Evolutionary conservation across 2,797 vertebrate species (phyloP).

Genomic region (Esox lucius): DNA sequence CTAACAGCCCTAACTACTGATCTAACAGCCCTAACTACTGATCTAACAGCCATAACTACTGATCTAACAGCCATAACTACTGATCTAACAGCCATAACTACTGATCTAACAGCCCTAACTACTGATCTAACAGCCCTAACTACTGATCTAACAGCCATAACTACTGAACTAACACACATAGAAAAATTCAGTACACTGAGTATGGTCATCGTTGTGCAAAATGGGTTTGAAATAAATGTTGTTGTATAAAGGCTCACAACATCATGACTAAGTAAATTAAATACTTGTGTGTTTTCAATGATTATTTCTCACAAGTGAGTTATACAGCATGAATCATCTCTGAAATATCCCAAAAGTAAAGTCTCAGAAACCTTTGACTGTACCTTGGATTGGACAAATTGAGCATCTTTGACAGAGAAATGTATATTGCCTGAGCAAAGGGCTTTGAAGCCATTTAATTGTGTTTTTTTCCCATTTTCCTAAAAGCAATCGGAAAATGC

Average conservation of each 20-base stretch:
- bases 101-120: background rate
- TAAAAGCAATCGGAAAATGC: background rate
- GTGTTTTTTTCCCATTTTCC: background rate
- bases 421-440: background rate
- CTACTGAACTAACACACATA: background rate
- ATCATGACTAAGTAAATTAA: background rate
- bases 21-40: background rate
- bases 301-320: background rate
- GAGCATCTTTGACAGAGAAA: background rate
- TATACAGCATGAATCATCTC: background rate
- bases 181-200: background rate
- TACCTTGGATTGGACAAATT: background rate
- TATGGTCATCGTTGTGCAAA: background rate
- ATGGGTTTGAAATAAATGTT: background rate
- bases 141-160: too few relatives aligned
- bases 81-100: too few relatives aligned
- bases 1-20: too few relatives aligned
- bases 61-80: background rate
- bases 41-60: too few relatives aligned
- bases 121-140: background rate
- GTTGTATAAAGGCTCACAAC: background rate
- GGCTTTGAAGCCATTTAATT: background rate
- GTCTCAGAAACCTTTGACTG: background rate
- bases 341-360: too few relatives aligned
- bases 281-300: background rate